Base-by-base conservation (phyloP, 2,113 vertebrate genomes). In the Gallinago undulata region DNA sequence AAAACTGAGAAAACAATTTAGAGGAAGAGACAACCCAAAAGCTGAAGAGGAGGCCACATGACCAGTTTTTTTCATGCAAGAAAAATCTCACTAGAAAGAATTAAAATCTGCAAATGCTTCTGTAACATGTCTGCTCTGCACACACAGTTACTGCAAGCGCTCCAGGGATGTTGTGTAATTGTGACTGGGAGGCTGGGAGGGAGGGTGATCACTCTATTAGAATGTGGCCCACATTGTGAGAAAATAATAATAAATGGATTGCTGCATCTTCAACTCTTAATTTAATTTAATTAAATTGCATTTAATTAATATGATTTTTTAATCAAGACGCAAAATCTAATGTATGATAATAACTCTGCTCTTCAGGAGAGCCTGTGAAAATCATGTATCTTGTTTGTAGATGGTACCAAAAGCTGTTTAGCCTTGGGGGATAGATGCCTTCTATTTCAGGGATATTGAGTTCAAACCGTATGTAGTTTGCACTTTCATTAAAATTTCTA, bases 251-350 rank as follows among this genome's bases (percentile, higher is more conserved):
- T 94, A 92, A 96, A 96, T 95, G 84, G 87, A 94, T 96, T 92
- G 91, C 89, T 93, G 84, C 81, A 89, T 94, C 93, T 96, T 94
- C 89, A 95, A 79, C 74, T 95, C 94, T 89, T 97, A 96, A 97
- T 96, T 96, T 96, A 96, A 96, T 96, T 92, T 93, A 89, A 93
- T 96, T 87, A 95, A 96, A 96, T 97, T 96, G 74, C 94, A 93
- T 93, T 94, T 97, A 97, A 97, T 97, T 97, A 97, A 96, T 97
- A 94, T 84, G 77, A 92, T 93, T 93, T 96, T 97, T 95, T 95
- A 96, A 96, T 95, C 93, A 96, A 89, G 96, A 93, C 94, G 63
- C 48, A 89, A 92, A 95, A 95, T 94, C 74, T 96, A 94, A 94
- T 91, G 55, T 91, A 83, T 78, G 66, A 94, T 97, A 95, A 95